Evolutionary conservation across 1,140 invertebrate genomes (phyloP).

Genomic region (Drosophila novamexicana): DNA sequence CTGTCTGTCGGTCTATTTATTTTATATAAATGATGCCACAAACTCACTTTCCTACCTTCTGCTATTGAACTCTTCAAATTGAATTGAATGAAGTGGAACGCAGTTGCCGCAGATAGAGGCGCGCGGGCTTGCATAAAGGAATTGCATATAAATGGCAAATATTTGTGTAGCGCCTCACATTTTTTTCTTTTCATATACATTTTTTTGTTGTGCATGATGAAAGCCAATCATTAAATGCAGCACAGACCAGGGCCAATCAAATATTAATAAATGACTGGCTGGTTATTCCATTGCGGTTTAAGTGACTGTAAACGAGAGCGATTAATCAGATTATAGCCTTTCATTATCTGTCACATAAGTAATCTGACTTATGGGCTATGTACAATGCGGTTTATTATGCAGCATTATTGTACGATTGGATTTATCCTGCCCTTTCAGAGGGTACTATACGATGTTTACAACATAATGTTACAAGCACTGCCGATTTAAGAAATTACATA

Average conservation of each 20-base stretch:
- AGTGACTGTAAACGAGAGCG: slow-evolving; percentile 23
- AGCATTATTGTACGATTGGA: neutral
- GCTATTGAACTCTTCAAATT: slow-evolving; percentile 48
- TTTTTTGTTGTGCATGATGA: slow-evolving; percentile 2
- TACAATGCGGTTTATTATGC: neutral
- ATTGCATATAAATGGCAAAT: slow-evolving; percentile 35
- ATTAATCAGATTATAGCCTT: slow-evolving; percentile 37
- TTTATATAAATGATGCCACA: slow-evolving; percentile 64
- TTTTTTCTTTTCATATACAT: neutral
- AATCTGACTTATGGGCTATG: slow-evolving; percentile 3
- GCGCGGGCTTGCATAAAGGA: neutral
- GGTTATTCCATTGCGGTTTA: slow-evolving; percentile 17
- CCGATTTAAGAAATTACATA: neutral
- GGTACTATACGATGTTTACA: neutral
- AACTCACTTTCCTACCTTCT: slow-evolving; percentile 29
- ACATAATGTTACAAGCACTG: neutral
- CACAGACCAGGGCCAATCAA: slow-evolving; percentile 27
- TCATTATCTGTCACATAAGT: slow-evolving; percentile 25
- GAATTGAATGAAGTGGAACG: slow-evolving; percentile 70
- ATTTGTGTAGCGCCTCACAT: slow-evolving; percentile 25
- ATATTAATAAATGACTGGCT: slow-evolving; percentile 40
- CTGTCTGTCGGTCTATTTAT: slow-evolving; percentile 57
- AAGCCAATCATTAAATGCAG: slow-evolving; percentile 32
- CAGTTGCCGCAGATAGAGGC: slow-evolving; percentile 52
- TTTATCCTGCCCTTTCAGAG: neutral